Conservation (phyloP, 2,113 vertebrate species). For the Bothrops jararaca region DNA sequence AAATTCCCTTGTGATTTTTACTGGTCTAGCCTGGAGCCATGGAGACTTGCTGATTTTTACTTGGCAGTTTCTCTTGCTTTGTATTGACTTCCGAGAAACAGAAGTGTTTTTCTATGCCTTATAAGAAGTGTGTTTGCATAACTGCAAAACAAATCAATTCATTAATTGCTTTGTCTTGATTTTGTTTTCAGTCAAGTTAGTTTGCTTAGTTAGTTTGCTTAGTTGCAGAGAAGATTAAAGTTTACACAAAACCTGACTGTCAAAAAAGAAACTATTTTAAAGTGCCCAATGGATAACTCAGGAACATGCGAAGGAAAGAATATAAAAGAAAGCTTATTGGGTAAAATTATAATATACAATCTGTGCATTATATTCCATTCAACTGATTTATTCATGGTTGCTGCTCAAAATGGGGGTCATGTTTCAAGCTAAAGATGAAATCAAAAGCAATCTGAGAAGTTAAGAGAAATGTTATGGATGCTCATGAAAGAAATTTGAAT, state of each 20-base stretch:
- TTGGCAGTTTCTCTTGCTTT: background rate
- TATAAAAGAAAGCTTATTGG: background rate
- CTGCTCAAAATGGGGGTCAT: background rate
- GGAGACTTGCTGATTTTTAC: background rate
- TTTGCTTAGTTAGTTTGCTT: background rate
- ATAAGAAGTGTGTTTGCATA: conserved; percentile 7
- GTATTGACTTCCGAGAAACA: background rate
- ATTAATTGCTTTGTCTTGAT: conserved; percentile 35
- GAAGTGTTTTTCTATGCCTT: conserved; percentile 16
- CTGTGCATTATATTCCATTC: background rate
- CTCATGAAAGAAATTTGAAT: background rate
- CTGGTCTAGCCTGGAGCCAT: accelerated
- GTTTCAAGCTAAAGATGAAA: background rate
- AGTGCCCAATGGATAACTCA: background rate
- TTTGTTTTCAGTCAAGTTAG: conserved; percentile 39
- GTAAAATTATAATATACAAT: background rate
- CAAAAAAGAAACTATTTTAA: background rate
- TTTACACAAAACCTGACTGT: background rate
- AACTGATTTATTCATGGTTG: background rate
- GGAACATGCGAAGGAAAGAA: background rate
- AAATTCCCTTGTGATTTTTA: background rate
- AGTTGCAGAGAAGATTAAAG: conserved; percentile 11
- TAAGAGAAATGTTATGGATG: background rate
- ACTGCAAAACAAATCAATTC: conserved; percentile 26
- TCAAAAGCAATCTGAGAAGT: background rate